Conservation (phyloP, 1,140 invertebrate genomes). For the Drosophila serrata region DNA sequence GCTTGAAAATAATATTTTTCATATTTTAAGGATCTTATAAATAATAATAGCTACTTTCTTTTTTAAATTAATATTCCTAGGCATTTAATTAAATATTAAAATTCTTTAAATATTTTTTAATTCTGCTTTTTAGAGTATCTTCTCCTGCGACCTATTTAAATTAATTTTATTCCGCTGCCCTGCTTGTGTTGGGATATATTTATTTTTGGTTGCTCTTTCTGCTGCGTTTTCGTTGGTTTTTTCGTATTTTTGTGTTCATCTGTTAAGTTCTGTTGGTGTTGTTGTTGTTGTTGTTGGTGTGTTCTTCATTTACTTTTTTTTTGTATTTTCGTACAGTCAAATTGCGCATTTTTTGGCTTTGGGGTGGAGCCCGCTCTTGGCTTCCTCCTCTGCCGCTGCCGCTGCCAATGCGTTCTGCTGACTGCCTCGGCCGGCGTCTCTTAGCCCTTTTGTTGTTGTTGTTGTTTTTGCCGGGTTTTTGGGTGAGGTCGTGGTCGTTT, state of each 20-base stretch:
- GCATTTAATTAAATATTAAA: not conserved
- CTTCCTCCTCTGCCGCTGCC: conserved; percentile 33
- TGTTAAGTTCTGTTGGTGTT: conserved; percentile 41
- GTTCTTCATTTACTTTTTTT: conserved; percentile 59
- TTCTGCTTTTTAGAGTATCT: conserved; percentile 41
- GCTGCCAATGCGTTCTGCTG: conserved; percentile 53
- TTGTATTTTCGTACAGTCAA: conserved; percentile 81
- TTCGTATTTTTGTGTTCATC: conserved; percentile 54
- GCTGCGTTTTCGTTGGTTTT: conserved; percentile 71
- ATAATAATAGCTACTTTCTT: too few species aligned
- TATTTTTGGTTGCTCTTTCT: conserved; percentile 82
- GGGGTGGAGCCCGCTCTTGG: conserved; percentile 65
- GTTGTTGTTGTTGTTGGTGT: conserved; percentile 16
- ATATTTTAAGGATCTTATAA: too few species aligned
- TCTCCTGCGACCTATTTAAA: conserved; percentile 32
- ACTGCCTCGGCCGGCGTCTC: conserved; percentile 17
- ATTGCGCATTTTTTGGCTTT: conserved; percentile 83
- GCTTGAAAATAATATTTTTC: too few species aligned
- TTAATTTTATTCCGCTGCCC: conserved; percentile 5
- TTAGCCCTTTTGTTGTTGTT: conserved; percentile 53
- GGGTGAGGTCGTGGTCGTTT: conserved; percentile 80
- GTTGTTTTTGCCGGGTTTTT: conserved; percentile 69
- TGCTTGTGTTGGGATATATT: conserved; percentile 54
- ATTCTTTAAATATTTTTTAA: not conserved
- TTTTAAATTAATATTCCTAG: too few species aligned